A percentile compares a stretch with the other conserved stretches of the same genome.
phyloP scores from a whole-genome alignment of 2,888 invertebrate genomes.

The Microctonus hyperodae region DNA sequence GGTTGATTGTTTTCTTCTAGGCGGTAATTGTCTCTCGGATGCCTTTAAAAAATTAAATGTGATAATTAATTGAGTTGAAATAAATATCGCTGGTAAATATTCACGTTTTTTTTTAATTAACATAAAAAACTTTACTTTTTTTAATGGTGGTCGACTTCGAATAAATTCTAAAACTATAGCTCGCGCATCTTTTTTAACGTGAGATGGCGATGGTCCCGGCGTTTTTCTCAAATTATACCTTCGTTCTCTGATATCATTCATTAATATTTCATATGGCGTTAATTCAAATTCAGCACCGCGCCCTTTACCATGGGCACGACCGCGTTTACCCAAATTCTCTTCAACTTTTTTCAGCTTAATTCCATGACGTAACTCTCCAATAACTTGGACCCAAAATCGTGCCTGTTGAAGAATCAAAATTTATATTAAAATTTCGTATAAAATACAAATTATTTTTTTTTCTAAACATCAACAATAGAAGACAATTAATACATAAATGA shows the following conservation, averaged over 20 bases:
- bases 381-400: conserved; percentile 94
- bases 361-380: conserved; percentile 88
- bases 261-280: conserved; percentile 95
- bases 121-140: conserved; percentile 72
- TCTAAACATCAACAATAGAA: conserved; percentile 1
- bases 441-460: not conserved
- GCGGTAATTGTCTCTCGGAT: conserved; percentile 83
- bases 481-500: conserved; percentile 3
- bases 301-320: conserved; percentile 60
- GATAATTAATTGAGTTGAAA: not conserved
- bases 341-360: conserved; percentile 88
- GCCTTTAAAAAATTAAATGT: conserved; percentile 66
- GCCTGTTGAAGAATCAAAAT: conserved; percentile 70
- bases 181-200: conserved; percentile 91
- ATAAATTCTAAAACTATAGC: conserved; percentile 96
- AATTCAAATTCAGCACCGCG: conserved; percentile 88
- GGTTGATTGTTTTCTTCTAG: conserved; percentile 75
- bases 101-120: not conserved
- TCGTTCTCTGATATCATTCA: conserved; percentile 93
- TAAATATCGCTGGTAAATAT: not conserved
- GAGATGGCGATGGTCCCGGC: conserved; percentile 69
- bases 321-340: conserved; percentile 50
- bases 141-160: conserved; percentile 90
- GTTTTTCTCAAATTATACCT: conserved; percentile 90
- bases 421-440: not conserved